Evolutionary conservation across 2,888 invertebrate genomes (phyloP).

Genomic region (Fragum sueziense): DNA sequence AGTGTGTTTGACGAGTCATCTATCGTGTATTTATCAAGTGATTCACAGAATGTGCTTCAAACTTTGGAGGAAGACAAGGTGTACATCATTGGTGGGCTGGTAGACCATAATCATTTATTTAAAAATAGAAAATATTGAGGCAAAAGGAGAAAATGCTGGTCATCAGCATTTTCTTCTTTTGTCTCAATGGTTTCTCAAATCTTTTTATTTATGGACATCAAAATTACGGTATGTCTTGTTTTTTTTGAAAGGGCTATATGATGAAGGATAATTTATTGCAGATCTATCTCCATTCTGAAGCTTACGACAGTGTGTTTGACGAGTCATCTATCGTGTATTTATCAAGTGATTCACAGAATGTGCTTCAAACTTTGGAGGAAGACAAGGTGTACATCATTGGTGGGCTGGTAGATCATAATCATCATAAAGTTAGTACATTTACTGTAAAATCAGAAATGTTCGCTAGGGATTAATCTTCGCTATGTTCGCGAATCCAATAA

Average conservation of each 20-base stretch:
- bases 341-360: conserved; percentile 96
- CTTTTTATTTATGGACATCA: too few relatives aligned
- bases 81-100: conserved; percentile 98
- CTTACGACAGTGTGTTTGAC: conserved; percentile 88
- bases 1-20: conserved; percentile 89
- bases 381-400: conserved; percentile 96
- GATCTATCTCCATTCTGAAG: conserved; percentile 88
- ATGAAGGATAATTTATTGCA: too few relatives aligned
- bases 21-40: conserved; percentile 95
- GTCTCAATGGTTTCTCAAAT: too few relatives aligned
- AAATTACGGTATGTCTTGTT: too few relatives aligned
- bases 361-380: conserved; percentile 87
- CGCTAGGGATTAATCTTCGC: too few relatives aligned
- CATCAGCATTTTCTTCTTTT: too few relatives aligned
- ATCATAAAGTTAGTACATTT: conserved; percentile 88
- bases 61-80: conserved; percentile 88
- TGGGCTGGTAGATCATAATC: conserved; percentile 98
- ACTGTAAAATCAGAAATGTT: too few relatives aligned
- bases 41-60: conserved; percentile 92
- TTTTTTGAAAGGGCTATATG: too few relatives aligned
- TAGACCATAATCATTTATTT: conserved; percentile 98
- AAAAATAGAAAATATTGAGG: too few relatives aligned
- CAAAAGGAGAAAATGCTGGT: too few relatives aligned
- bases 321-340: conserved; percentile 93
- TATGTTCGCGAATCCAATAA: too few relatives aligned